These are phyloP conservation scores for Plagiodera versicolora DNA, from an alignment of 2,888 invertebrate species.

Conservation along the genomic window DNA sequence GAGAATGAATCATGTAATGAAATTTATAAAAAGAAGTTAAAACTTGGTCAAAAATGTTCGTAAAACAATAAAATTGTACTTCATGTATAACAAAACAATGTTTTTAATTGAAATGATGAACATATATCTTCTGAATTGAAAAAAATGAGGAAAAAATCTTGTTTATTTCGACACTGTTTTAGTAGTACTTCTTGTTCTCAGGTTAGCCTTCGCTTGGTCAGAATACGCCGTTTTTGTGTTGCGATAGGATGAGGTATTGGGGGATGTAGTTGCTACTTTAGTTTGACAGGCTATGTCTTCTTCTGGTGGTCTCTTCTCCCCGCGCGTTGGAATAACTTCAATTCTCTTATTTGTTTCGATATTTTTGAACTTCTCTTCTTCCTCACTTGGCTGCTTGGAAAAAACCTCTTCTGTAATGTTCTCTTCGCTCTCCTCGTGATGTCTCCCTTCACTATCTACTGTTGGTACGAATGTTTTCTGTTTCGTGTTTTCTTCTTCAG, in stretches of 20 bases:
- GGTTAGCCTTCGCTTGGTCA: background rate
- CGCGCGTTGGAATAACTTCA: background rate
- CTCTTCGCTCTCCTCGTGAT: background rate
- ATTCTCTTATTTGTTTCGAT: conserved; percentile 2
- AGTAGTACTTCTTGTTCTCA: background rate
- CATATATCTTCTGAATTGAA: too few relatives aligned
- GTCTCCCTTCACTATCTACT: too few relatives aligned
- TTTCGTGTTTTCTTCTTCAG: background rate
- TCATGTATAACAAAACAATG: too few relatives aligned
- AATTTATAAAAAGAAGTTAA: too few relatives aligned
- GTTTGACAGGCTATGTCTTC: background rate
- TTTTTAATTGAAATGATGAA: too few relatives aligned
- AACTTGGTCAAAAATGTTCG: too few relatives aligned
- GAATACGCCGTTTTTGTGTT: background rate
- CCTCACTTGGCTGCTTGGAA: background rate
- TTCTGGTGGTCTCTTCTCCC: conserved; percentile 1
- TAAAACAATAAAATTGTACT: too few relatives aligned
- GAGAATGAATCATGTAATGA: too few relatives aligned
- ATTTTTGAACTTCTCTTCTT: background rate
- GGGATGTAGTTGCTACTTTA: background rate
- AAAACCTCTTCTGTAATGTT: background rate
- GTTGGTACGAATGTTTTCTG: background rate
- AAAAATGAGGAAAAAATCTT: too few relatives aligned
- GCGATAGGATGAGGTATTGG: background rate
- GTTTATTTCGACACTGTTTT: conserved; percentile 1